Base-by-base conservation (phyloP, 1,140 invertebrate species). In the Hirudo medicinalis region DNA sequence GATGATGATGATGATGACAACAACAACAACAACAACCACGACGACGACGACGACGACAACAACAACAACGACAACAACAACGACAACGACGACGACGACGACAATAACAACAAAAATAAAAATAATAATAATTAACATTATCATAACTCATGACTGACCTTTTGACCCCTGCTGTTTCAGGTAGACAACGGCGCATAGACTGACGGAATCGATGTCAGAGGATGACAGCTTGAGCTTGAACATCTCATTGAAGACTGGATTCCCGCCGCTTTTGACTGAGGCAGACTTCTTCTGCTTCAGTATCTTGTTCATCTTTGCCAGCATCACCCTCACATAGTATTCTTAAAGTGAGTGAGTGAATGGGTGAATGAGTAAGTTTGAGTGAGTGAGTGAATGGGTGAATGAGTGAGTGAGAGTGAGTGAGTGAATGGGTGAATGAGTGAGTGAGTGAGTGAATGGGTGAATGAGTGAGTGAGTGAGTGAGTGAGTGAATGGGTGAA, bases 271-370 rank as follows among this genome's bases (percentile, higher is more conserved):
- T 67, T 79, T 76, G 0, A 85, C 84, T 8, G 87, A 82, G 15
- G 85, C 84, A 0, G 88, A 89, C 71, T 87, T 85, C 76, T 89
- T 88, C 69, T 86, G 86, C 76, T 89, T 88, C 8, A 88, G 83
- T 2, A 85, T 83, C 71, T 87, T 85, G 74, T 88, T 89, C 71
- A 89, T 87, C 3, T 88, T 85, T 76, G 87, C 85, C 70, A 89
- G 82, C 0, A 85, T 86, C 43, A 89, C 83, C 69, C 88, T 85
- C 0, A 87, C 86, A 73, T 86, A 87, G 5, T 83, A 81, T 76
- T 87, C 86, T 78, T 63, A 15, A n/a, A 15, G 0, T 63, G 57
- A 57, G 54, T 57, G 54, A 57, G 20, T 57, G 54, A 20, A n/a
- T n/a, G n/a, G n/a, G n/a, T n/a, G n/a, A n/a, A n/a, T n/a, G n/a